phyloP scores from a whole-genome alignment of 2,888 invertebrate genomes.

The Sipha maydis region DNA sequence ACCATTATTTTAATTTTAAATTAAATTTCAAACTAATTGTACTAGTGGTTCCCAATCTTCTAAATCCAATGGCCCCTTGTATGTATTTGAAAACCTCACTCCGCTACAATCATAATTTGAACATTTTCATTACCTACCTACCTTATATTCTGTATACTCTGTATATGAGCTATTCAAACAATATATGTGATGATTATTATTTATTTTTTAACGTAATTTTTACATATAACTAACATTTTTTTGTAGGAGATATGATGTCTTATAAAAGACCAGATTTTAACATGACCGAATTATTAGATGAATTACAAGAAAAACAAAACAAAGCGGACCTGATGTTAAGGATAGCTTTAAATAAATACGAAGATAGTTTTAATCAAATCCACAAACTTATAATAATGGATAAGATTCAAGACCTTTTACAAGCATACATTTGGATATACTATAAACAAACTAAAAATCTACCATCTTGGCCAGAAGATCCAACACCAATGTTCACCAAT shows the following conservation, averaged over 20 bases:
- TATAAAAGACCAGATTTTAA: not conserved
- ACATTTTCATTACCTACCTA: not conserved
- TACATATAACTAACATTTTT: too few species aligned
- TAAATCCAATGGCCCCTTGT: too few species aligned
- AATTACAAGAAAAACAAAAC: not conserved
- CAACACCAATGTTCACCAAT: conserved; percentile 21
- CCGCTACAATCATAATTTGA: not conserved
- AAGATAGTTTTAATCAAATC: not conserved
- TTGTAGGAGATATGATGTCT: too few species aligned
- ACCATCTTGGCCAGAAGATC: conserved; percentile 39
- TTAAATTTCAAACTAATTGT: not conserved
- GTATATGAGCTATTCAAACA: too few species aligned
- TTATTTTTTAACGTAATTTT: too few species aligned
- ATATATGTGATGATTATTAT: too few species aligned
- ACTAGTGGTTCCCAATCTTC: not conserved
- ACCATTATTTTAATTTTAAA: not conserved
- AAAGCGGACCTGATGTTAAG: not conserved
- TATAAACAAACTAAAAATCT: not conserved
- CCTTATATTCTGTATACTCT: too few species aligned
- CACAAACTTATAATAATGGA: conserved; percentile 17
- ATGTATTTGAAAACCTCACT: too few species aligned
- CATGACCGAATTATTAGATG: too few species aligned
- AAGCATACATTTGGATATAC: conserved; percentile 4
- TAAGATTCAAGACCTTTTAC: conserved; percentile 23
- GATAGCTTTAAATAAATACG: not conserved